Evolutionary conservation across 2,113 vertebrate genomes (phyloP).

Genomic region (Anarhynchus alexandrinus): DNA sequence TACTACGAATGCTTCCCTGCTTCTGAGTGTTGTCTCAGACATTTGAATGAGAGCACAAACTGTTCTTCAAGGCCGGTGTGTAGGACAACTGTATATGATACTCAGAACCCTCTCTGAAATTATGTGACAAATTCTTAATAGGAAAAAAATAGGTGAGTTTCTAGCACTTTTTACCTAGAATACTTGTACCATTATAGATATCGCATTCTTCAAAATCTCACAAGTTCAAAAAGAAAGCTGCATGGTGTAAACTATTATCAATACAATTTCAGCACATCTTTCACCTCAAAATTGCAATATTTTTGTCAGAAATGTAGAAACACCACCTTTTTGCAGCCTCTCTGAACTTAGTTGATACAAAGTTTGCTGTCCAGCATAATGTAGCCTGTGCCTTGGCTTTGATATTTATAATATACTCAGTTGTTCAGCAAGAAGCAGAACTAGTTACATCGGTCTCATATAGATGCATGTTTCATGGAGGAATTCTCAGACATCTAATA

Average conservation of each 20-base stretch:
- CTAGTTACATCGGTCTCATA: background rate
- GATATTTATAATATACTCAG: background rate
- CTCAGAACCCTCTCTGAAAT: background rate
- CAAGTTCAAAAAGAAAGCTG: background rate
- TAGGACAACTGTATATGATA: background rate
- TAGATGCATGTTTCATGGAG: background rate
- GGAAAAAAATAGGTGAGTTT: background rate
- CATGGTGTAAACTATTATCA: background rate
- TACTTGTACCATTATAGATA: background rate
- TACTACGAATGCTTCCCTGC: background rate
- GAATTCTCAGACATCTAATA: background rate
- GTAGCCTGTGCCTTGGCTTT: background rate
- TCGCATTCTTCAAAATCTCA: background rate
- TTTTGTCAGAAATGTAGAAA: background rate
- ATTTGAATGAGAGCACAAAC: background rate
- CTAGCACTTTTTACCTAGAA: background rate
- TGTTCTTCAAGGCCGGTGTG: background rate
- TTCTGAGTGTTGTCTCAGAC: background rate
- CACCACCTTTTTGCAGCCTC: background rate
- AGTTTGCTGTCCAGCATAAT: background rate
- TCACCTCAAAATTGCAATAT: background rate
- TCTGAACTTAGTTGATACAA: background rate
- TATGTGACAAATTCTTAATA: background rate
- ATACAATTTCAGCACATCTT: background rate
- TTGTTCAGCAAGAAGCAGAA: background rate